Conservation (phyloP, 2,888 invertebrate genomes). For the Mechanitis messenoides region DNA sequence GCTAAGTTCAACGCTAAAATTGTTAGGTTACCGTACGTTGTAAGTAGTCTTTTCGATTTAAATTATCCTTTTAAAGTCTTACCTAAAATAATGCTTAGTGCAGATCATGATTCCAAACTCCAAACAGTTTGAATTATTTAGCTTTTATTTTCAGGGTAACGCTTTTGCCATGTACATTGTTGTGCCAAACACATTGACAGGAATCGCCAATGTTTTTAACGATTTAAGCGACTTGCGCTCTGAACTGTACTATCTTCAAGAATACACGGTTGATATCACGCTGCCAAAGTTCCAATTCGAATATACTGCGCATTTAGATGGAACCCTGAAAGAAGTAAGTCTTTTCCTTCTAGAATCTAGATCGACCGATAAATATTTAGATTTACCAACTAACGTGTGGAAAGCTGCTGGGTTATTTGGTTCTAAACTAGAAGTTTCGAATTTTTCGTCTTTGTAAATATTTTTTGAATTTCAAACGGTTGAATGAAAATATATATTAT, state of each 20-base stretch:
- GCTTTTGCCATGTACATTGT: constrained; percentile 85
- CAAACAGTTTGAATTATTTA: background rate
- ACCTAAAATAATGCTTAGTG: too few relatives aligned
- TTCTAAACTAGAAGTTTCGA: too few relatives aligned
- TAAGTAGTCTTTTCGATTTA: constrained; percentile 42
- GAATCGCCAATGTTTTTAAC: constrained; percentile 76
- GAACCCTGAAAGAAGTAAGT: constrained; percentile 78
- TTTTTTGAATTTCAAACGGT: too few relatives aligned
- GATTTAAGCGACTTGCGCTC: constrained; percentile 75
- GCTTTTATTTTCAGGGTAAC: constrained; percentile 73
- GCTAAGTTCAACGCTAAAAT: constrained; percentile 81
- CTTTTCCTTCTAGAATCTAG: background rate
- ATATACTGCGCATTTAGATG: constrained; percentile 78
- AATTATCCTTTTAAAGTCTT: too few relatives aligned
- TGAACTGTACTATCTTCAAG: constrained; percentile 77
- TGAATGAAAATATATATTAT: too few relatives aligned
- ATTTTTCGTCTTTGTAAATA: too few relatives aligned
- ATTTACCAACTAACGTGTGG: too few relatives aligned
- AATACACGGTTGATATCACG: constrained; percentile 77
- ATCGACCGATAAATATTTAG: too few relatives aligned
- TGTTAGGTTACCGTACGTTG: constrained; percentile 83
- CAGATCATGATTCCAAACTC: too few relatives aligned
- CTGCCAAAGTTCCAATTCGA: constrained; percentile 87
- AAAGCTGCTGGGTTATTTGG: too few relatives aligned
- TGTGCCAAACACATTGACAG: constrained; percentile 80